Evolutionary conservation across 2,888 invertebrate species (phyloP).

Genomic region (Eristalis tenax): DNA sequence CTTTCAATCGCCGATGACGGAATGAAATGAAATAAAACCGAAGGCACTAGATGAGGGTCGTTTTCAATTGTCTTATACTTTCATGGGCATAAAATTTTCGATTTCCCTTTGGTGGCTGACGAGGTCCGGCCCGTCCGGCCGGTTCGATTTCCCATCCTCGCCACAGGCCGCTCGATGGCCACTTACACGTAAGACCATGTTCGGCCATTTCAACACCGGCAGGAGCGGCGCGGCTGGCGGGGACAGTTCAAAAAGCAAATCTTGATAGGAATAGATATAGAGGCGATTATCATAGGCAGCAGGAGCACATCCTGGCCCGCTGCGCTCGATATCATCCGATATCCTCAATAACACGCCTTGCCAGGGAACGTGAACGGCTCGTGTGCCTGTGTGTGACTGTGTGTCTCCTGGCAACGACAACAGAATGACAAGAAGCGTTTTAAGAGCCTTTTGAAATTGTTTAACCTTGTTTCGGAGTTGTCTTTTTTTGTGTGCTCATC

Average conservation of each 20-base stretch:
- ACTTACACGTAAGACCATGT: neutral
- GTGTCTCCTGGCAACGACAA: neutral
- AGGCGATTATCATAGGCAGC: slow-evolving; percentile 33
- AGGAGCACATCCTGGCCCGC: neutral
- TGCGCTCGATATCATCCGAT: slow-evolving; percentile 2
- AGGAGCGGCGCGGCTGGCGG: neutral
- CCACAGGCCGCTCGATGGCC: neutral
- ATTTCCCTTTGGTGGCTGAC: slow-evolving; percentile 19
- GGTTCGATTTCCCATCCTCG: slow-evolving; percentile 1
- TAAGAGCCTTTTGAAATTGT: neutral
- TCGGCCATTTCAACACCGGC: no score
- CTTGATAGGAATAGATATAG: slow-evolving; percentile 40
- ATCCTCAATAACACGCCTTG: neutral
- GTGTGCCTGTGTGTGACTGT: neutral
- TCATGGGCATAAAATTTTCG: slow-evolving; percentile 44
- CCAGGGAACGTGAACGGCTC: neutral
- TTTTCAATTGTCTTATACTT: slow-evolving; percentile 49
- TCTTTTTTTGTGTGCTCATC: neutral
- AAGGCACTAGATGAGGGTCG: slow-evolving; percentile 31
- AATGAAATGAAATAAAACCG: slow-evolving; percentile 15
- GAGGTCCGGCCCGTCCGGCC: neutral
- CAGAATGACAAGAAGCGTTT: neutral
- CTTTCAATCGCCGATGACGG: slow-evolving; percentile 21
- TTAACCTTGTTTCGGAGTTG: neutral
- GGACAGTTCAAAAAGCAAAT: slow-evolving; percentile 19